phyloP scores from a whole-genome alignment of 2,797 vertebrate species.

The Chromis chromis region DNA sequence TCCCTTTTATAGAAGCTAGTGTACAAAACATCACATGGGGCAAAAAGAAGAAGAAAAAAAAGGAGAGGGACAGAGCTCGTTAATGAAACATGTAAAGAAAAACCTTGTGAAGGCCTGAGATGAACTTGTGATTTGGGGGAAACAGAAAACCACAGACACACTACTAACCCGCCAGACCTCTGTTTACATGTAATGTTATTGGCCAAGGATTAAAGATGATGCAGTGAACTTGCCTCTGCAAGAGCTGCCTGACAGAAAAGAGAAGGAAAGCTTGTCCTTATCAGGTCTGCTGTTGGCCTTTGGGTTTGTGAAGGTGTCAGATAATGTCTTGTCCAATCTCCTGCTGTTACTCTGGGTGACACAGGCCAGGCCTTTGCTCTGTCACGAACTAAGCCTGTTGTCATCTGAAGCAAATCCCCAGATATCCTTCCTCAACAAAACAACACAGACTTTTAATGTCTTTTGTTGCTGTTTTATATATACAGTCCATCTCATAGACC shows the following conservation, averaged over 20 bases:
- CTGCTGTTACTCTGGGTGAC: slow-evolving; percentile 73
- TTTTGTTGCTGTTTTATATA: slow-evolving; percentile 50
- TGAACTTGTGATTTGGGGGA: slow-evolving; percentile 58
- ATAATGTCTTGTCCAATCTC: slow-evolving; percentile 73
- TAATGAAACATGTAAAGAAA: slow-evolving; percentile 42
- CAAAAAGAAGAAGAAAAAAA: slow-evolving; percentile 33
- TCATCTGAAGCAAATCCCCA: slow-evolving; percentile 73
- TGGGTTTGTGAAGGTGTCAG: slow-evolving; percentile 69
- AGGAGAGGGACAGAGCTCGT: slow-evolving; percentile 25
- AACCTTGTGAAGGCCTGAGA: slow-evolving; percentile 51
- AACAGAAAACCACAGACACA: slow-evolving; percentile 36
- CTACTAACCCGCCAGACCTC: slow-evolving; percentile 36
- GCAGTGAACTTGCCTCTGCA: slow-evolving; percentile 52
- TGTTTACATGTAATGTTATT: slow-evolving; percentile 51
- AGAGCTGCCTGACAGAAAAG: slow-evolving; percentile 61
- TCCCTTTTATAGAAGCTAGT: slow-evolving; percentile 25
- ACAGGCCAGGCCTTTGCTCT: slow-evolving; percentile 76
- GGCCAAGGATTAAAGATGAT: slow-evolving; percentile 59
- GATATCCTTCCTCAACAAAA: slow-evolving; percentile 66
- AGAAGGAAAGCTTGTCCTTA: slow-evolving; percentile 68
- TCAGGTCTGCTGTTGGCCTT: slow-evolving; percentile 69
- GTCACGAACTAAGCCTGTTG: slow-evolving; percentile 73
- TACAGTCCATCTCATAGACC: slow-evolving; percentile 23
- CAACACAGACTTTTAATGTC: slow-evolving; percentile 59
- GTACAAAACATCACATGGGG: slow-evolving; percentile 34